Evolutionary conservation across 1,140 invertebrate species (phyloP).

Genomic region (Tribolium madens): DNA sequence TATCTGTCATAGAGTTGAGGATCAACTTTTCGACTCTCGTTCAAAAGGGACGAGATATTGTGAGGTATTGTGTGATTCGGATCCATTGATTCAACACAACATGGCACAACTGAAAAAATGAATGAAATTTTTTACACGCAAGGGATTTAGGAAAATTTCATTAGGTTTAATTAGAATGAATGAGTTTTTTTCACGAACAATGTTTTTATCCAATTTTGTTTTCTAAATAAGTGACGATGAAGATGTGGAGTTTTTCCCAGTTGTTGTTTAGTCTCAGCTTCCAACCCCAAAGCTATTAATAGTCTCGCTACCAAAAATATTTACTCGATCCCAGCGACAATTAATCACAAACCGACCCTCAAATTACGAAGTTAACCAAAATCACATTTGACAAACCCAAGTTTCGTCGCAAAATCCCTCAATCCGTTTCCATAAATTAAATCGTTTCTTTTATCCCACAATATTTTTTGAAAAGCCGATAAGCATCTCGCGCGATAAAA

Average conservation of each 20-base stretch:
- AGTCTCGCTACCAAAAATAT: slow-evolving; percentile 14
- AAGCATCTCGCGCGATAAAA: slow-evolving; percentile 16
- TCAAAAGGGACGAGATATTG: slow-evolving; percentile 36
- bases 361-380: background rate
- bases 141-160: too few species aligned
- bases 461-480: slow-evolving; percentile 30
- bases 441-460: background rate
- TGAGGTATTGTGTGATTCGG: background rate
- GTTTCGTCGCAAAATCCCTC: background rate
- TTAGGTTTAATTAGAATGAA: background rate
- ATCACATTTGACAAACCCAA: slow-evolving; percentile 14
- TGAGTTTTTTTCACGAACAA: too few species aligned
- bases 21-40: slow-evolving; percentile 64
- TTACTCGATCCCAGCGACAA: background rate
- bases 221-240: background rate
- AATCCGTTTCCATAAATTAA: slow-evolving; percentile 15
- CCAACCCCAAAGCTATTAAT: background rate
- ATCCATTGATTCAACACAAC: background rate
- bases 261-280: background rate
- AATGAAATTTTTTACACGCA: background rate
- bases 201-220: background rate
- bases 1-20: slow-evolving; percentile 71
- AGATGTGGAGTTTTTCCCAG: background rate
- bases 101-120: background rate
- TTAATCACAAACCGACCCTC: slow-evolving; percentile 6